phyloP scores from a whole-genome alignment of 1,140 invertebrate genomes.

The Drosophila busckii region DNA sequence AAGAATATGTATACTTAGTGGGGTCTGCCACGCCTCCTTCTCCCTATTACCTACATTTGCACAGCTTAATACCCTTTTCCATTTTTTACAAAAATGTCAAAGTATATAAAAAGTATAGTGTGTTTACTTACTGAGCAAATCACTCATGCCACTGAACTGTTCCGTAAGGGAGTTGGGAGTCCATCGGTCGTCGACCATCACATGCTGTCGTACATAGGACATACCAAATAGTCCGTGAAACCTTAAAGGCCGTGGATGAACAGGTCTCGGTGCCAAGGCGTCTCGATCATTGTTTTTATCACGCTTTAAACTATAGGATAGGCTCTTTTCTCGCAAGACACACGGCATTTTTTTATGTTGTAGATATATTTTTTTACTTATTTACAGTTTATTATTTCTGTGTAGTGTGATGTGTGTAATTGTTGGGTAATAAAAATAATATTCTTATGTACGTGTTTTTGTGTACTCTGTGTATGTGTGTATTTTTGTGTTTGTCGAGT shows the following conservation, averaged over 20 bases:
- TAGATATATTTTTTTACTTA: background rate
- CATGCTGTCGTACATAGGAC: slow-evolving; percentile 56
- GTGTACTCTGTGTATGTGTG: too few relatives aligned
- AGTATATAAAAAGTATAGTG: background rate
- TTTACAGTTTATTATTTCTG: background rate
- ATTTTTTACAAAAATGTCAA: too few relatives aligned
- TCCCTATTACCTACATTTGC: too few relatives aligned
- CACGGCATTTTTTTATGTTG: slow-evolving; percentile 44
- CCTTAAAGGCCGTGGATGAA: slow-evolving; percentile 57
- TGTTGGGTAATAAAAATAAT: too few relatives aligned
- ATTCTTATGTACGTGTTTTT: too few relatives aligned
- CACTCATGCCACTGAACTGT: slow-evolving; percentile 63
- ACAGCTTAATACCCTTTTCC: too few relatives aligned
- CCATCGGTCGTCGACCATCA: slow-evolving; percentile 68
- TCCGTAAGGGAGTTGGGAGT: slow-evolving; percentile 58
- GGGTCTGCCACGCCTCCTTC: too few relatives aligned
- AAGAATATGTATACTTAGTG: too few relatives aligned
- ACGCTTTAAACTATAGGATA: slow-evolving; percentile 7
- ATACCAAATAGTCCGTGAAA: slow-evolving; percentile 70
- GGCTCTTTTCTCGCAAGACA: slow-evolving; percentile 35
- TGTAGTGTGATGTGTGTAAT: background rate
- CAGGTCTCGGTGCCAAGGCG: slow-evolving; percentile 56
- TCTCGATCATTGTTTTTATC: slow-evolving; percentile 38
- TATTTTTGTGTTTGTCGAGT: too few relatives aligned
- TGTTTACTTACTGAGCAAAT: slow-evolving; percentile 57